phyloP scores from a whole-genome alignment of 2,113 vertebrate genomes.

The Callocephalon fimbriatum region DNA sequence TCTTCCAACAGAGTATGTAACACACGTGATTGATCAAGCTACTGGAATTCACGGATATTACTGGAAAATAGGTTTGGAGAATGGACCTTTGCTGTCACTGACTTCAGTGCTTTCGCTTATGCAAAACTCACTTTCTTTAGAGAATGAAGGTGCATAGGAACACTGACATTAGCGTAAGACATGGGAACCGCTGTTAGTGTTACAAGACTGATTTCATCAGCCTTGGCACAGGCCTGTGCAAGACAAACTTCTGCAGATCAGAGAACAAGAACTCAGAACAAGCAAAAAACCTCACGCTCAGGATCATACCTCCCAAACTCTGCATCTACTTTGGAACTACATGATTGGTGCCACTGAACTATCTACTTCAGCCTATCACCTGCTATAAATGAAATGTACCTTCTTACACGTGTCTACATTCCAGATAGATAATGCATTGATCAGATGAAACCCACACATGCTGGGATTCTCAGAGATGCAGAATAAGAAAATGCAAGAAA shows the following conservation, averaged over 20 bases:
- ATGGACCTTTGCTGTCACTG: background rate
- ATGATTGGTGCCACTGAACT: accelerated
- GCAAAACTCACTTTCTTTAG: background rate
- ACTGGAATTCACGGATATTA: background rate
- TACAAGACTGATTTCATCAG: background rate
- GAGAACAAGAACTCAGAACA: background rate
- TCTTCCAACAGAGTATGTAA: background rate
- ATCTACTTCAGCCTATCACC: background rate
- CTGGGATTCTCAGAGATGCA: background rate
- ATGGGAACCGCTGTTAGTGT: background rate
- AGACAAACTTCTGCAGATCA: background rate
- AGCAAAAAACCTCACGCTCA: background rate
- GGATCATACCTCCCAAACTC: background rate
- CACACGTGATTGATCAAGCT: background rate
- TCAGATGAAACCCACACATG: background rate
- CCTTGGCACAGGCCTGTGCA: background rate
- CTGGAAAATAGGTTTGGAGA: background rate
- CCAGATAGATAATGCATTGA: background rate
- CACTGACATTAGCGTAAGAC: background rate
- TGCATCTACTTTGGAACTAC: background rate
- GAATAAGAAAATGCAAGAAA: background rate
- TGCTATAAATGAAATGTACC: accelerated
- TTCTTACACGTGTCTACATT: accelerated
- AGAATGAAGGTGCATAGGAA: background rate
- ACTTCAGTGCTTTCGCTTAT: background rate